Conservation (phyloP, 2,888 invertebrate genomes). For the Temnothorax unifasciatus region DNA sequence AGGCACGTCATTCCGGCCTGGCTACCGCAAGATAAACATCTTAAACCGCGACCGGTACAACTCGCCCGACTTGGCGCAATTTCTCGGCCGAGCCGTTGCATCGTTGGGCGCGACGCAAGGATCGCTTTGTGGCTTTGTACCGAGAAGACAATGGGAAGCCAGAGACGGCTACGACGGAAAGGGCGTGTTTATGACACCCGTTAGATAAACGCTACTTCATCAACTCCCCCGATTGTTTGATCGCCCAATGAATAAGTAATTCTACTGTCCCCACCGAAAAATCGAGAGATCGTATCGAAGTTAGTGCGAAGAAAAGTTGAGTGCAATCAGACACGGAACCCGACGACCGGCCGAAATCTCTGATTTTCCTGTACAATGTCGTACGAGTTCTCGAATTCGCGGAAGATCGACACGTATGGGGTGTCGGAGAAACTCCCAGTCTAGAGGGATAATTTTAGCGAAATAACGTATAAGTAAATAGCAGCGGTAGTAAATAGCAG, state of each 20-base stretch:
- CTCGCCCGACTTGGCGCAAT: conserved; percentile 68
- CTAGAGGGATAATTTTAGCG: conserved; percentile 40
- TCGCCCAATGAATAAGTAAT: conserved; percentile 77
- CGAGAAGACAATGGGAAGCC: conserved; percentile 79
- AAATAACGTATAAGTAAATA: conserved; percentile 40
- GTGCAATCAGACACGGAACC: background rate
- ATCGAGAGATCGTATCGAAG: background rate
- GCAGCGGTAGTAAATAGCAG: conserved; percentile 12
- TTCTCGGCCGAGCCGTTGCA: conserved; percentile 52
- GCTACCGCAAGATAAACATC: conserved; percentile 81
- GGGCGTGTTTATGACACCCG: conserved; percentile 84
- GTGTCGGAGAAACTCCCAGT: conserved; percentile 20
- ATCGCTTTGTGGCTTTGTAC: conserved; percentile 81
- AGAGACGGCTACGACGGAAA: conserved; percentile 70
- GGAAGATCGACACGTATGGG: conserved; percentile 5
- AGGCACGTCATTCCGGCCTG: conserved; percentile 63
- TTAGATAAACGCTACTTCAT: conserved; percentile 82
- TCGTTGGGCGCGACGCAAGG: conserved; percentile 33
- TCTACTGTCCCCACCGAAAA: background rate
- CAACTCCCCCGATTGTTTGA: conserved; percentile 70
- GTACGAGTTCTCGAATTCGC: background rate
- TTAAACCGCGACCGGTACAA: conserved; percentile 65
- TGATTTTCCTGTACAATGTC: background rate
- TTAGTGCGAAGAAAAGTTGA: background rate
- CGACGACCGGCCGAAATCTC: background rate